Evolutionary conservation across 1,140 invertebrate genomes (phyloP).

Genomic region (Drosophila orosa): DNA sequence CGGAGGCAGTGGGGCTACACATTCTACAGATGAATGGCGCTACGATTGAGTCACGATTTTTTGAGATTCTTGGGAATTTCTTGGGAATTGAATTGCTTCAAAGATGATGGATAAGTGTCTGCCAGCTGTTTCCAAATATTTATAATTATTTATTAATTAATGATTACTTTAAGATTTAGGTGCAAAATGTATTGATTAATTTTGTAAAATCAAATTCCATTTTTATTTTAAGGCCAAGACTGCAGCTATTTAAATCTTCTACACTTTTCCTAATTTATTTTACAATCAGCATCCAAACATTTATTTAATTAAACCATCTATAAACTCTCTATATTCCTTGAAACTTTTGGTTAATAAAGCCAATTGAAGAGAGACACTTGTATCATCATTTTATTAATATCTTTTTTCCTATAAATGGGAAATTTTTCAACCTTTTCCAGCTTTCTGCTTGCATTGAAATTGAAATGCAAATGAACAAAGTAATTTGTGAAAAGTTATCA

Average conservation of each 20-base stretch:
- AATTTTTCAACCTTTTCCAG: background rate
- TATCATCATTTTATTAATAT: conserved; percentile 2
- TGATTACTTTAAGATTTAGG: background rate
- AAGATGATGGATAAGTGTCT: background rate
- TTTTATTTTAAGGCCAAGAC: too few relatives aligned
- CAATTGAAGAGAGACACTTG: background rate
- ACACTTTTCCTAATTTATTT: background rate
- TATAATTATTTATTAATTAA: background rate
- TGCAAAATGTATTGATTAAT: too few relatives aligned
- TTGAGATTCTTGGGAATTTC: conserved; percentile 54
- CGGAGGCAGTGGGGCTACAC: conserved; percentile 4
- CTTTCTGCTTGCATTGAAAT: conserved; percentile 31
- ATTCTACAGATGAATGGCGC: conserved; percentile 17
- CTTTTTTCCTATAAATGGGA: background rate
- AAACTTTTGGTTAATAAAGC: background rate
- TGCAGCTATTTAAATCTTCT: background rate
- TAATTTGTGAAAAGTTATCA: conserved; percentile 60
- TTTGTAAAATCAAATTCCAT: too few relatives aligned
- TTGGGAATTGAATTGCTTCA: conserved; percentile 31
- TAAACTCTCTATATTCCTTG: too few relatives aligned
- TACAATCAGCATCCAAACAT: background rate
- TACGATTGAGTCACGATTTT: conserved; percentile 52
- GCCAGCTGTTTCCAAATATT: background rate
- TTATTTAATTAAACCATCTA: background rate
- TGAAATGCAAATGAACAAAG: conserved; percentile 59